phyloP scores from a whole-genome alignment of 1,140 invertebrate genomes.

The Lineus longissimus region DNA sequence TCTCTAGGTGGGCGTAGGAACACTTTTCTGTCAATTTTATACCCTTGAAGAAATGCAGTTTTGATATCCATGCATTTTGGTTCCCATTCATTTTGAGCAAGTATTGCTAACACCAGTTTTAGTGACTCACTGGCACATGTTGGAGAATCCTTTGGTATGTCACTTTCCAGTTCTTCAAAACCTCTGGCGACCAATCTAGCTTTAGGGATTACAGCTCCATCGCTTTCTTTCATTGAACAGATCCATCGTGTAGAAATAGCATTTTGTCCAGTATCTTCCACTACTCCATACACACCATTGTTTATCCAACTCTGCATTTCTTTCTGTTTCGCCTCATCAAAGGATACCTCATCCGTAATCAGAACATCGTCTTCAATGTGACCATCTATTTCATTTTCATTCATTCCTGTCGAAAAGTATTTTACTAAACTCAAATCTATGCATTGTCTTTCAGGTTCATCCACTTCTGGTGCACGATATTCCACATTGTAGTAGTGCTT shows the following conservation, averaged over 20 bases:
- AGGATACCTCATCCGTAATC: too few relatives aligned
- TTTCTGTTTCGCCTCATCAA: too few relatives aligned
- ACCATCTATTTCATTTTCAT: too few relatives aligned
- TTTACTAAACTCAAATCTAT: slow-evolving; percentile 12
- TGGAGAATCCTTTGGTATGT: slow-evolving; percentile 13
- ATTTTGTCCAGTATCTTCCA: too few relatives aligned
- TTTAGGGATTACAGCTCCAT: background rate
- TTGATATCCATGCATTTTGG: slow-evolving; percentile 18
- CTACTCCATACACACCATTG: too few relatives aligned
- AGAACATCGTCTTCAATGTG: too few relatives aligned
- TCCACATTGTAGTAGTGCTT: slow-evolving; percentile 11
- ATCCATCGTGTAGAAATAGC: slow-evolving; percentile 2
- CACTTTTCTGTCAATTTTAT: background rate
- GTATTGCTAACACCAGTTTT: slow-evolving; percentile 5
- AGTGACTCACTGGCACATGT: slow-evolving; percentile 12
- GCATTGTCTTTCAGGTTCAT: slow-evolving; percentile 5
- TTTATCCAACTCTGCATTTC: too few relatives aligned
- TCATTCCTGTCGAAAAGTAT: slow-evolving; percentile 7
- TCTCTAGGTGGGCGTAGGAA: background rate
- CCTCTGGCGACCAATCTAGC: slow-evolving; percentile 17
- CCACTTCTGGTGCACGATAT: background rate
- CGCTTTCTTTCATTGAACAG: background rate
- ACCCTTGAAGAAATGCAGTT: slow-evolving; percentile 18
- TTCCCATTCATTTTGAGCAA: slow-evolving; percentile 7
- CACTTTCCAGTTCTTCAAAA: slow-evolving; percentile 15